Percentiles rank a stretch among this genome's conserved stretches.
phyloP scores from a whole-genome alignment of 1,140 invertebrate genomes.

The Oreohelix idahoensis region DNA sequence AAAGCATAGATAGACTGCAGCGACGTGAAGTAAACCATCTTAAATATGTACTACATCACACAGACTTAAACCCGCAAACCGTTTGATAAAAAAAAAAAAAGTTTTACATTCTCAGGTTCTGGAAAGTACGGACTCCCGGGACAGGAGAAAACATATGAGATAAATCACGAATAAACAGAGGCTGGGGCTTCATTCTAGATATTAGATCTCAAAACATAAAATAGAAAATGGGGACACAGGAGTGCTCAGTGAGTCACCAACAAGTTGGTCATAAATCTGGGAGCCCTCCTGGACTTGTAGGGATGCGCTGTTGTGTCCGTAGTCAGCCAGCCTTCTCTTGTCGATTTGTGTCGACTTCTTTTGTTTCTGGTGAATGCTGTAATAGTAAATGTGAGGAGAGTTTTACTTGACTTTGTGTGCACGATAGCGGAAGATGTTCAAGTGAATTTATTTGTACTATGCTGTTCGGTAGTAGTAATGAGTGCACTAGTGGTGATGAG shows the following conservation, averaged over 20 bases:
- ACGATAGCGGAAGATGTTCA: background rate
- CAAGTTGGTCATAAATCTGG: slow-evolving; percentile 1
- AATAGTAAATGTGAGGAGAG: too few species aligned
- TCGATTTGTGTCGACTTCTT: background rate
- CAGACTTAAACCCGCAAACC: too few species aligned
- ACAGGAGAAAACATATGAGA: background rate
- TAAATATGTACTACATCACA: too few species aligned
- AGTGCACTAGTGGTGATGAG: too few species aligned
- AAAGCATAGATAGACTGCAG: too few species aligned
- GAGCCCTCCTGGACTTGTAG: background rate
- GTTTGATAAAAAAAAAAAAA: too few species aligned
- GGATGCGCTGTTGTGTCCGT: background rate
- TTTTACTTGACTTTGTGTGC: too few species aligned
- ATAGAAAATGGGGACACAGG: background rate
- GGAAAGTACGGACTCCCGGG: background rate
- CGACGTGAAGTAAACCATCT: too few species aligned
- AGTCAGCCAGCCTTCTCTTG: background rate
- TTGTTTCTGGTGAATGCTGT: background rate
- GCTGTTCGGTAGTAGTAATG: background rate
- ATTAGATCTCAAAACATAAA: background rate
- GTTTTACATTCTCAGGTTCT: background rate
- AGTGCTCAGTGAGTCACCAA: background rate
- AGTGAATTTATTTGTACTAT: background rate
- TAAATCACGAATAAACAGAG: background rate
- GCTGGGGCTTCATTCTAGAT: background rate